These are phyloP conservation scores for Drosophila setosimentum DNA, from an alignment of 2,888 invertebrate genomes.

Conservation along the genomic window DNA sequence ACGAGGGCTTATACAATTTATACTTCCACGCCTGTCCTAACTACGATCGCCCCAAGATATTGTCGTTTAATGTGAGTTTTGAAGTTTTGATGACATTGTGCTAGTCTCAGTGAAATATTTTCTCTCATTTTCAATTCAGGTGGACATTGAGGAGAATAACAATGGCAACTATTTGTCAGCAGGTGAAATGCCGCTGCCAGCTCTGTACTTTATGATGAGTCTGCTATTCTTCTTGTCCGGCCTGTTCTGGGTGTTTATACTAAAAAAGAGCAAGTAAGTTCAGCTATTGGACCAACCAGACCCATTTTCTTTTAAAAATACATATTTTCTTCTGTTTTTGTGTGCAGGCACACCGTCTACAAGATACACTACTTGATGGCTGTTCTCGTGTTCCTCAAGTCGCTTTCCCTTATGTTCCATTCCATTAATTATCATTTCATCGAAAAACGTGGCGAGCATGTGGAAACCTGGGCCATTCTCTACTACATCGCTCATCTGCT, in stretches of 20 bases:
- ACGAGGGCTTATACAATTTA: constrained; percentile 97
- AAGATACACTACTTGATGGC: constrained; percentile 99
- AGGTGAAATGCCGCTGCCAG: constrained; percentile 98
- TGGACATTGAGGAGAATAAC: constrained; percentile 95
- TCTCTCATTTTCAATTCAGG: constrained; percentile 86
- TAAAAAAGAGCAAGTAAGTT: constrained; percentile 90
- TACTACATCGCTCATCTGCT: constrained; percentile 99
- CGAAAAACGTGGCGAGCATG: constrained; percentile 95
- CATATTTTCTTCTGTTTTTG: constrained; percentile 50
- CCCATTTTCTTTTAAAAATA: constrained; percentile 6
- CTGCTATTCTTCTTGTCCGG: constrained; percentile 95
- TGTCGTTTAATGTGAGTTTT: constrained; percentile 89
- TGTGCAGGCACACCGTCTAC: constrained; percentile 91
- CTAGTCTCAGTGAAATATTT: not conserved
- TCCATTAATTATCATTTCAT: constrained; percentile 98
- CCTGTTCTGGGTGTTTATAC: constrained; percentile 95
- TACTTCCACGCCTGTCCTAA: constrained; percentile 97
- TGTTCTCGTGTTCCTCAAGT: constrained; percentile 95
- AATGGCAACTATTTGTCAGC: constrained; percentile 95
- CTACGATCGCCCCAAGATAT: constrained; percentile 86
- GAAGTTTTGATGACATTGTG: not conserved
- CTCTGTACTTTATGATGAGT: constrained; percentile 96
- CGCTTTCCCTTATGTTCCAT: constrained; percentile 96
- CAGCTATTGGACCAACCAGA: not conserved
- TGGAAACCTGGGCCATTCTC: constrained; percentile 98